These are phyloP conservation scores for Adela reaumurella DNA, from an alignment of 2,888 invertebrate species.

Conservation along the genomic window DNA sequence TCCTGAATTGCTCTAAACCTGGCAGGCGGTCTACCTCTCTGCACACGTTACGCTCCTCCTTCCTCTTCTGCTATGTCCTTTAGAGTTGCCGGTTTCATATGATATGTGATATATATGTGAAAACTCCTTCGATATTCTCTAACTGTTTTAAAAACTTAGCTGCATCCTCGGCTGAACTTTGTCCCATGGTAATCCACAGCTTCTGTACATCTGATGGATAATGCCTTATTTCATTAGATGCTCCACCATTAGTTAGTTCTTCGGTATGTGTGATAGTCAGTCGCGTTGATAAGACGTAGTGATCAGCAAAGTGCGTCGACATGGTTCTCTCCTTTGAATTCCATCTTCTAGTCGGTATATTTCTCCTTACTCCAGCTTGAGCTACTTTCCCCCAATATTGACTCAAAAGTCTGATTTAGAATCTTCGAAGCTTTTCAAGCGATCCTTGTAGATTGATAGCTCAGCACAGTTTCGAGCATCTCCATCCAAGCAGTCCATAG, in stretches of 20 bases:
- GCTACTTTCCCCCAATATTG: constrained; percentile 2
- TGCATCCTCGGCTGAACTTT: too few relatives aligned
- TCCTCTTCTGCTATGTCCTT: too few relatives aligned
- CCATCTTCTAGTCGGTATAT: background rate
- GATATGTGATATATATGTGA: too few relatives aligned
- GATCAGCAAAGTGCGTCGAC: background rate
- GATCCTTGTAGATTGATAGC: background rate
- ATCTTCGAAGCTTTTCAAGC: background rate
- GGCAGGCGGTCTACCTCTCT: background rate
- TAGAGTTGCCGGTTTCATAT: too few relatives aligned
- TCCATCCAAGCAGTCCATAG: background rate
- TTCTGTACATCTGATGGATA: background rate
- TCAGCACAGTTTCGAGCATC: constrained; percentile 1
- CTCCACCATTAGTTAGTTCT: background rate
- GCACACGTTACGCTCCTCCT: too few relatives aligned
- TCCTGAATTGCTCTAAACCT: too few relatives aligned
- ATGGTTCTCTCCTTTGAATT: background rate
- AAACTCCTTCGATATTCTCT: background rate
- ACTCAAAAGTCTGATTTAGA: background rate
- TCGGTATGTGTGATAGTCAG: background rate
- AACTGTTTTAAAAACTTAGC: too few relatives aligned
- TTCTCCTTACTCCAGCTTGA: background rate
- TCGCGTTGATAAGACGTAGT: background rate
- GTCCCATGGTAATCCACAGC: background rate
- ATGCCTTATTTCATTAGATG: constrained; percentile 2